A percentile compares a stretch with the other conserved stretches of the same genome.
Evolutionary conservation across 2,888 invertebrate species (phyloP).

Genomic region (Eupeodes luniger): DNA sequence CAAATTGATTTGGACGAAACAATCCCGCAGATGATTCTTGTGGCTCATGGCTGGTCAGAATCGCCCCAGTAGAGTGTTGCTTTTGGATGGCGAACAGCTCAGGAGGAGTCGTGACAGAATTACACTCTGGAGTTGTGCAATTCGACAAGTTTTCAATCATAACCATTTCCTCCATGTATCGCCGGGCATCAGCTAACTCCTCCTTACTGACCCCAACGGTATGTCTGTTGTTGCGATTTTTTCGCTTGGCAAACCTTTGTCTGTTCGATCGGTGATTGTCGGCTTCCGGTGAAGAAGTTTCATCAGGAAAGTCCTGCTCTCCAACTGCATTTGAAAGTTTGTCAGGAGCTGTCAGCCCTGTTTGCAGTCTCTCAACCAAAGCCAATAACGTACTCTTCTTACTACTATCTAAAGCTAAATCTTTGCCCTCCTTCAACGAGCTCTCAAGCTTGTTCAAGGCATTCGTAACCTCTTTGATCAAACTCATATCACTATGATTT

Average conservation of each 20-base stretch:
- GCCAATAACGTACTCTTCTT: slow-evolving; percentile 87
- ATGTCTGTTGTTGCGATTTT: slow-evolving; percentile 89
- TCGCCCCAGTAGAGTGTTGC: slow-evolving; percentile 85
- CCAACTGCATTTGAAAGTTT: slow-evolving; percentile 79
- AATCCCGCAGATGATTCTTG: slow-evolving; percentile 77
- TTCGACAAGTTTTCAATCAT: slow-evolving; percentile 83
- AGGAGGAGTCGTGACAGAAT: slow-evolving; percentile 78
- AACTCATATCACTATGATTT: slow-evolving; percentile 85
- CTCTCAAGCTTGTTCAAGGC: slow-evolving; percentile 90
- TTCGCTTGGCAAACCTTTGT: slow-evolving; percentile 85
- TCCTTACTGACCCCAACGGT: slow-evolving; percentile 93
- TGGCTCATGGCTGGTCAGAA: slow-evolving; percentile 76
- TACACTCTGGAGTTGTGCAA: slow-evolving; percentile 79
- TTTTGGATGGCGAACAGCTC: slow-evolving; percentile 82
- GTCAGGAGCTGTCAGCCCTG: slow-evolving; percentile 84
- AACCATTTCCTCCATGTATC: slow-evolving; percentile 88
- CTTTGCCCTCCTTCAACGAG: slow-evolving; percentile 87
- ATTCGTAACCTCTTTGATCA: slow-evolving; percentile 90
- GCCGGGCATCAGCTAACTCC: slow-evolving; percentile 91
- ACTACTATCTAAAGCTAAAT: slow-evolving; percentile 84
- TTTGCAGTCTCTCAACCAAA: slow-evolving; percentile 89
- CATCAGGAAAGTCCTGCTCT: slow-evolving; percentile 77
- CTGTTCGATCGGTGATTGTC: slow-evolving; percentile 82
- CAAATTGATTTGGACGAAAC: slow-evolving; percentile 83
- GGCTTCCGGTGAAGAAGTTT: slow-evolving; percentile 80